Conservation (phyloP, 2,113 vertebrate species). For the Lophochroa leadbeateri region DNA sequence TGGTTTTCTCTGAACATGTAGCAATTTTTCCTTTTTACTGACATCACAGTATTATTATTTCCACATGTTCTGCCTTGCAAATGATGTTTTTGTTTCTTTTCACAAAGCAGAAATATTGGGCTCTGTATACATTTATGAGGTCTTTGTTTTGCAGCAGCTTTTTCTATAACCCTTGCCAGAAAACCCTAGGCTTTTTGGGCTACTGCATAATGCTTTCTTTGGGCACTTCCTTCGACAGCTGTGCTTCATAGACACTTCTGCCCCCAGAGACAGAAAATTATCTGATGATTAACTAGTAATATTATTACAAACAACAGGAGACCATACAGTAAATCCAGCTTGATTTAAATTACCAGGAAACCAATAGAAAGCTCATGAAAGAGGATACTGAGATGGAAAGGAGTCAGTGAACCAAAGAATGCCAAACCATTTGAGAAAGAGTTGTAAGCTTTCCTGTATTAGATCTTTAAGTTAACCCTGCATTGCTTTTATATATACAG, state of each 20-base stretch:
- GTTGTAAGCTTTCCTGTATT: neutral
- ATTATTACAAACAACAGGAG: neutral
- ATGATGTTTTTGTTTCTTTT: neutral
- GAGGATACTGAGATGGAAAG: neutral
- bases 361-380: neutral
- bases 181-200: neutral
- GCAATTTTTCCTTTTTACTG: neutral
- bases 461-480: neutral
- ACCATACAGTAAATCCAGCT: neutral
- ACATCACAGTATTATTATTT: neutral
- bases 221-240: neutral
- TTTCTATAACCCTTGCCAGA: neutral
- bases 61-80: neutral
- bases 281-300: neutral
- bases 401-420: neutral
- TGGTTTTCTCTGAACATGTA: neutral
- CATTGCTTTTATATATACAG: neutral
- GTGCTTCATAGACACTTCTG: neutral
- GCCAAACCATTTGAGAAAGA: neutral
- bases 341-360: neutral
- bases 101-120: neutral
- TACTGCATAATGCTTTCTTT: neutral
- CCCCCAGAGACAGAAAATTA: neutral
- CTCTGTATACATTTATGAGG: neutral
- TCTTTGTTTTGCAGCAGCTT: neutral